These are phyloP conservation scores for Platysteira castanea DNA, from an alignment of 2,113 vertebrate species.

Conservation along the genomic window DNA sequence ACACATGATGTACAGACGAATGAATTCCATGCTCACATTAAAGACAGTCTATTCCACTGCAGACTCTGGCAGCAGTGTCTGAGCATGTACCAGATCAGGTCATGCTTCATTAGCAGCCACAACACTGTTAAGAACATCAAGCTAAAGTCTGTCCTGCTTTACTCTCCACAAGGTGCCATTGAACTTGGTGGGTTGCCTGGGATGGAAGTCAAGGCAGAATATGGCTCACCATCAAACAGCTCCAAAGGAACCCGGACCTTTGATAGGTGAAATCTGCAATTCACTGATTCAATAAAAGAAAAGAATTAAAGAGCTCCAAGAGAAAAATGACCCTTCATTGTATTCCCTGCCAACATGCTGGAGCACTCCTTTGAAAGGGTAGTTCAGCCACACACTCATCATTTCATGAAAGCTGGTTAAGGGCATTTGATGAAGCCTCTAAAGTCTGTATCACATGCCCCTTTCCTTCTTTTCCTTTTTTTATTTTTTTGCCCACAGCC, in stretches of 20 bases:
- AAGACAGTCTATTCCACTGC: neutral
- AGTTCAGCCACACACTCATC: constrained; percentile 13
- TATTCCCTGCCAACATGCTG: neutral
- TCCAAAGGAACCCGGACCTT: constrained; percentile 18
- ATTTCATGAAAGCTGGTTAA: constrained; percentile 5
- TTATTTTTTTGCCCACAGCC: neutral
- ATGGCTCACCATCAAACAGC: constrained; percentile 15
- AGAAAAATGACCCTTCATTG: constrained; percentile 13
- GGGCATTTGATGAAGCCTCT: neutral
- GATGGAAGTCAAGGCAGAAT: constrained; percentile 5
- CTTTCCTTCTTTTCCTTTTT: neutral
- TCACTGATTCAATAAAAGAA: neutral
- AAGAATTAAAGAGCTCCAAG: neutral
- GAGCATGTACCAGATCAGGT: neutral
- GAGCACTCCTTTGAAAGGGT: neutral
- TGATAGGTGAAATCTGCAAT: constrained; percentile 11
- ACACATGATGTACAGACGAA: neutral
- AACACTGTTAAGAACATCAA: neutral
- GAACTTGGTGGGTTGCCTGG: constrained; percentile 32
- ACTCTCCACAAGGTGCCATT: neutral
- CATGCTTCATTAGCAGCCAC: constrained; percentile 19
- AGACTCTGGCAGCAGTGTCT: neutral
- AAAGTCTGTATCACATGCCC: neutral
- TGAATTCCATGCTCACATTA: neutral
- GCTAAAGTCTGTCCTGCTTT: neutral